Evolutionary conservation across 2,888 invertebrate genomes (phyloP).

Genomic region (Cyrtodaria siliqua): DNA sequence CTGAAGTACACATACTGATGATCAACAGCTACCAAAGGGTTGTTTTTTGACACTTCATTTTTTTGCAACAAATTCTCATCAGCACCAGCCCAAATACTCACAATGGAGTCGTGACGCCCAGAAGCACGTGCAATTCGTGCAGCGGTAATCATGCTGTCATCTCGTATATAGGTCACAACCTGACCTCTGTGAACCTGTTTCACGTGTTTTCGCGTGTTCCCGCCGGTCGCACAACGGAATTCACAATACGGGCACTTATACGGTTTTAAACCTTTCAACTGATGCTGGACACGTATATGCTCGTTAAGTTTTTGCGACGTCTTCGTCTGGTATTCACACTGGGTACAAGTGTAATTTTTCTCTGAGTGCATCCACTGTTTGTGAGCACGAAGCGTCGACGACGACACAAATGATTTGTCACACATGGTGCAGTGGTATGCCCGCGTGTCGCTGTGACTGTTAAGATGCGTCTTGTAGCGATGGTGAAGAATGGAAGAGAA

Average conservation of each 20-base stretch:
- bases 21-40: too few species aligned
- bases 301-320: conserved; percentile 70
- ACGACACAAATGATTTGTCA: conserved; percentile 63
- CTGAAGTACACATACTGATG: too few species aligned
- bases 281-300: conserved; percentile 77
- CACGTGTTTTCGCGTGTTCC: conserved; percentile 78
- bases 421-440: conserved; percentile 66
- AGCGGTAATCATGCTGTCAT: conserved; percentile 54
- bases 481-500: conserved; percentile 64
- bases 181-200: conserved; percentile 72
- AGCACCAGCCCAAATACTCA: too few species aligned
- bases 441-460: conserved; percentile 66
- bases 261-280: conserved; percentile 73
- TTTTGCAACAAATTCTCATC: too few species aligned
- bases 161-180: conserved; percentile 69
- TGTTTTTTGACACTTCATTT: too few species aligned
- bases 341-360: conserved; percentile 68
- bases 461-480: conserved; percentile 69
- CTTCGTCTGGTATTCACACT: conserved; percentile 73
- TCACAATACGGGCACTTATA: conserved; percentile 77
- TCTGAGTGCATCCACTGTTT: conserved; percentile 73
- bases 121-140: conserved; percentile 62
- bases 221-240: conserved; percentile 75
- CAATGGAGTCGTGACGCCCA: conserved; percentile 42
- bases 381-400: conserved; percentile 62